phyloP scores from a whole-genome alignment of 2,888 invertebrate species.

The Stegophylla sp. region DNA sequence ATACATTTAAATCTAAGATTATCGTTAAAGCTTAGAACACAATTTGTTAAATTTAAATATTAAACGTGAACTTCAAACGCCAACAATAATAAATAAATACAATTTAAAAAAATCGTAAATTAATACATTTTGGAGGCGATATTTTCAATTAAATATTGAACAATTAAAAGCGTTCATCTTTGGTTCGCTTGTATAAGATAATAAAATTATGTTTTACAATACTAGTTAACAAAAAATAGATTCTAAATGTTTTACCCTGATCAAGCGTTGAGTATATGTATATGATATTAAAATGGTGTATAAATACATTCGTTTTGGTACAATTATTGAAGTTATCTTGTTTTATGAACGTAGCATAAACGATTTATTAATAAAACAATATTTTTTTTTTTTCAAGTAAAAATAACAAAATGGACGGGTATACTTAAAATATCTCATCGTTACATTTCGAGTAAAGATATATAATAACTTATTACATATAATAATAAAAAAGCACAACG shows the following conservation, averaged over 20 bases:
- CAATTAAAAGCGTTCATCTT: not conserved
- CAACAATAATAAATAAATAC: not conserved
- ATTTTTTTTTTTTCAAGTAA: no score
- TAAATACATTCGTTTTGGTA: constrained; percentile 1
- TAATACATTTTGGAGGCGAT: not conserved
- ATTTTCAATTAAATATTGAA: not conserved
- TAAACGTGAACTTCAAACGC: not conserved
- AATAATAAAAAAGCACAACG: constrained; percentile 21
- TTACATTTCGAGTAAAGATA: no score
- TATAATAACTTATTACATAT: not conserved
- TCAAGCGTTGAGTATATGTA: constrained; percentile 15
- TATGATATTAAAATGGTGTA: not conserved
- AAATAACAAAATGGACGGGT: no score
- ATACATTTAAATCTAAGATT: no score
- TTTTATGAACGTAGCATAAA: no score
- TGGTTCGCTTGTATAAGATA: not conserved
- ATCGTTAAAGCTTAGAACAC: no score
- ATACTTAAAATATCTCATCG: no score
- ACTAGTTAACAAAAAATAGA: constrained; percentile 19
- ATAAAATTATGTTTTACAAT: not conserved
- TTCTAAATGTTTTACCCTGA: constrained; percentile 1
- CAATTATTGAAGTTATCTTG: no score
- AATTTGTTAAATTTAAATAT: no score
- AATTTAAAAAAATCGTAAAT: not conserved
- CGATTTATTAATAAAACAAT: no score